A percentile compares a stretch with the other conserved stretches of the same genome.
phyloP scores from a whole-genome alignment of 2,888 invertebrate genomes.

The Nephrocerus scutellatus region DNA sequence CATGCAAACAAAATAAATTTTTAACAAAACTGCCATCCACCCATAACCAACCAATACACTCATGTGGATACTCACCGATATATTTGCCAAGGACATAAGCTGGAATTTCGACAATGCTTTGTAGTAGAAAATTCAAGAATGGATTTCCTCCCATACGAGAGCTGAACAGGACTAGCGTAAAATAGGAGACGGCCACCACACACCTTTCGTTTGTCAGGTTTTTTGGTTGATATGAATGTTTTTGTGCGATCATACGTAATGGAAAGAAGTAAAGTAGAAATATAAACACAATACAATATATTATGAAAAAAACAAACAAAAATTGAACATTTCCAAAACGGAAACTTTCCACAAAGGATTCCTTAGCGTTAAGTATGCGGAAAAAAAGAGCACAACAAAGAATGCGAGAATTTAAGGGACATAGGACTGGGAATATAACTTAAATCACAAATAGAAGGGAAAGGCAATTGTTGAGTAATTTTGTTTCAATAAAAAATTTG shows the following conservation, averaged over 20 bases:
- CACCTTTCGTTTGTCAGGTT: too few species aligned
- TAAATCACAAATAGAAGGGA: too few species aligned
- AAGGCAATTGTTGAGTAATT: too few species aligned
- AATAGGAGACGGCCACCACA: conserved; percentile 50
- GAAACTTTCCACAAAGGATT: too few species aligned
- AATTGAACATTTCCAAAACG: too few species aligned
- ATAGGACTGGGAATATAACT: too few species aligned
- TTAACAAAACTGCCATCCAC: conserved; percentile 2
- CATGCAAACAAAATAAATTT: conserved; percentile 2
- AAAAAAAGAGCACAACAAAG: too few species aligned
- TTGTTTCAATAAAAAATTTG: too few species aligned
- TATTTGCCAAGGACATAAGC: conserved; percentile 55
- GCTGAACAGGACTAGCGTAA: conserved; percentile 51
- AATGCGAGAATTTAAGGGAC: too few species aligned
- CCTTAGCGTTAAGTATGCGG: too few species aligned
- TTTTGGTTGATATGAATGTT: too few species aligned
- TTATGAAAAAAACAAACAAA: conserved; percentile 5
- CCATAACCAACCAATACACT: neutral
- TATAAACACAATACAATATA: neutral
- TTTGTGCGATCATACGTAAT: conserved; percentile 18
- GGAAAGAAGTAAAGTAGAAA: conserved; percentile 19
- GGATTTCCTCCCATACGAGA: conserved; percentile 56
- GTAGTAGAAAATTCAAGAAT: conserved; percentile 58
- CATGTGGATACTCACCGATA: conserved; percentile 34
- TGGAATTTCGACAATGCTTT: conserved; percentile 58